Evolutionary conservation across 2,888 invertebrate genomes (phyloP), one percentile per base, ranked within the genome.

Genomic region (Epiblema foenella): DNA sequence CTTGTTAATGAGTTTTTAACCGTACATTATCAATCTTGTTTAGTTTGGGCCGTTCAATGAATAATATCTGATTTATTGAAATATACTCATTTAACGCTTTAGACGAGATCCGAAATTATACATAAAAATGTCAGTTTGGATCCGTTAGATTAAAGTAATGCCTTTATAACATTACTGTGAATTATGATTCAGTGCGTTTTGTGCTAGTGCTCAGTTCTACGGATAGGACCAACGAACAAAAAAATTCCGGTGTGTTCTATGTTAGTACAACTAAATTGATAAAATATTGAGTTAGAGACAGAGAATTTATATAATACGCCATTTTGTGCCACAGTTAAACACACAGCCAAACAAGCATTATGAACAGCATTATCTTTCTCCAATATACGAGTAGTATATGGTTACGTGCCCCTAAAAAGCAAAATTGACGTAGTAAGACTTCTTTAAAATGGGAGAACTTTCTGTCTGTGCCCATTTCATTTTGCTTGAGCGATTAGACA

Each of bases 401-500:
- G 15, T 42, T 39, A 39, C 33, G 17, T 12, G 24, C 24, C 46
- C 17, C 29, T 17, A 33, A 64, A 64, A 39, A 64, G 52, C 52
- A 54, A 64, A 15, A 20, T 12, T 24, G 20, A 24, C 46, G 18
- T n/a, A 75, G 69, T 72, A 73, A 64, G 68, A 69, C 46, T 54
- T 20, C 64, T 18, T 69, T 70, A 74, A 76, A 71, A 66, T 76
- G 68, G 65, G 72, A 76, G 78, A 77, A 75, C 78, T 76, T 75
- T 68, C 39, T 20, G 63, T 73, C 66, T 68, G 46, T 59, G 51
- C 29, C 49, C 69, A 77, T 75, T 75, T 64, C 74, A 76, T 78
- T 82, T 74, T 73, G 72, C 76, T 78, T 75, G 75, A 78, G 72
- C 73, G 78, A 69, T 78, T 79, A 78, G 63, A 74, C 67, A 70